Percentiles rank a stretch among this genome's conserved stretches.
These are phyloP conservation scores for Melipona bicolor DNA, from an alignment of 2,888 invertebrate genomes.

Conservation along the genomic window DNA sequence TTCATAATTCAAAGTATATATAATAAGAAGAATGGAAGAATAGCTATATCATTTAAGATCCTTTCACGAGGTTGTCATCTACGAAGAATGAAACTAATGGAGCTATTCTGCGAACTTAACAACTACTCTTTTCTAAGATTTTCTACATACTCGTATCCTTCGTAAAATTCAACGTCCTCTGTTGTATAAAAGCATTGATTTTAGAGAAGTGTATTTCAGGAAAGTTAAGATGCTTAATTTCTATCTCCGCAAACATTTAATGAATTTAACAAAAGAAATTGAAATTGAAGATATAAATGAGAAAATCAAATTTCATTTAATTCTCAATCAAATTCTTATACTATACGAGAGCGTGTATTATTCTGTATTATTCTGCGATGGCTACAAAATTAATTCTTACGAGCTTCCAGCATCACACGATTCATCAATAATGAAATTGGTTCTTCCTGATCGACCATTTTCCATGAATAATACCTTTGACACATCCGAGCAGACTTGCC, in stretches of 20 bases:
- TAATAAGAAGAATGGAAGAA: background rate
- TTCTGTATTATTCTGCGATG: no score
- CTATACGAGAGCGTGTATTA: no score
- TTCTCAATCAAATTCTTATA: no score
- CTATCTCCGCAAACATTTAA: background rate
- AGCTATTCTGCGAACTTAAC: background rate
- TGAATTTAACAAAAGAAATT: background rate
- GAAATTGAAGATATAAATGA: background rate
- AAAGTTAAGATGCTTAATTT: background rate
- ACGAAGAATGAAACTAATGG: background rate
- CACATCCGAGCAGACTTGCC: no score
- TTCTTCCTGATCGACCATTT: no score
- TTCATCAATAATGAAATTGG: no score
- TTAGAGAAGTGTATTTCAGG: background rate
- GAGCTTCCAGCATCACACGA: no score
- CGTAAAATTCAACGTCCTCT: background rate
- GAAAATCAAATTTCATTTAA: background rate
- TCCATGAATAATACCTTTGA: no score
- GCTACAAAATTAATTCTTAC: no score
- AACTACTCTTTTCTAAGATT: background rate
- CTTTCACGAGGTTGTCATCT: background rate
- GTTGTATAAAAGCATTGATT: background rate
- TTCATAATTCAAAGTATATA: background rate
- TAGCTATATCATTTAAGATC: slow-evolving; percentile 6
- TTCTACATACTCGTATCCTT: background rate